phyloP scores from a whole-genome alignment of 2,797 vertebrate genomes.

The Crenuchus spilurus region DNA sequence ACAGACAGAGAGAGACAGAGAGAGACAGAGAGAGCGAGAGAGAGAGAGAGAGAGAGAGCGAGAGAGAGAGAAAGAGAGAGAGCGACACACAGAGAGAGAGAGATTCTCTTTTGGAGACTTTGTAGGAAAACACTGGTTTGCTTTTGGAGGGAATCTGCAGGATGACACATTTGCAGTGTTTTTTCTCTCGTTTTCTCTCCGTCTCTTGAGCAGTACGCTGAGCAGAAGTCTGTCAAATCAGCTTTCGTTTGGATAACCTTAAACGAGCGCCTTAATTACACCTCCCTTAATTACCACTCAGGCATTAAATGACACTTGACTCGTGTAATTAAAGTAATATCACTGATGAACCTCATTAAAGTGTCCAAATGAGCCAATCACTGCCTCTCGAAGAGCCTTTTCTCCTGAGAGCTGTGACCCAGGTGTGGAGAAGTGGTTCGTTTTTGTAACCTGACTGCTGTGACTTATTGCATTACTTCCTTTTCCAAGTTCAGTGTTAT shows the following conservation, averaged over 20 bases:
- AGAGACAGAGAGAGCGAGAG: constrained; percentile 56
- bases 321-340: background rate
- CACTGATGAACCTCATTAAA: background rate
- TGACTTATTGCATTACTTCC: too few species aligned
- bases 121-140: constrained; percentile 75
- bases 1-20: too few species aligned
- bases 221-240: background rate
- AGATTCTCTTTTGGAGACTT: constrained; percentile 69
- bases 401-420: too few species aligned
- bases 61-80: constrained; percentile 59
- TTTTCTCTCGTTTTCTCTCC: constrained; percentile 58
- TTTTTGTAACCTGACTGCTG: too few species aligned
- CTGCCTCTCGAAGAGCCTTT: too few species aligned
- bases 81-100: constrained; percentile 42
- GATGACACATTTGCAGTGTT: constrained; percentile 66
- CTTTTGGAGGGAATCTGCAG: constrained; percentile 71
- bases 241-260: background rate
- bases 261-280: constrained; percentile 8
- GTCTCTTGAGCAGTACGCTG: background rate
- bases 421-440: too few species aligned
- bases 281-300: background rate
- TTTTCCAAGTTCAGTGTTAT: too few species aligned
- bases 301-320: background rate
- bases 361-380: background rate
- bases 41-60: constrained; percentile 26